These are phyloP conservation scores for Paradoxurus hermaphroditus DNA, from an alignment of 2,113 vertebrate species.

Conservation along the genomic window DNA sequence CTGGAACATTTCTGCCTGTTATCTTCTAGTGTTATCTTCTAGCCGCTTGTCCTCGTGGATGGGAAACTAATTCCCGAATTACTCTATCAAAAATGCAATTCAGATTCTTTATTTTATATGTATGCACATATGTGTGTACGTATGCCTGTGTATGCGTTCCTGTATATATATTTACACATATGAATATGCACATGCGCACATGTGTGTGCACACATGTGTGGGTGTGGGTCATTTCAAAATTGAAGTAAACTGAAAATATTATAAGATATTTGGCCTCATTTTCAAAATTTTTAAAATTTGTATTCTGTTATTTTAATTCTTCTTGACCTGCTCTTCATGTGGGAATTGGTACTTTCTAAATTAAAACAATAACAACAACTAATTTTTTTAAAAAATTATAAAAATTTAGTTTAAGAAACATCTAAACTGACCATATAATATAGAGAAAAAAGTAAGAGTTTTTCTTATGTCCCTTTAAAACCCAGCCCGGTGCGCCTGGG, in stretches of 20 bases:
- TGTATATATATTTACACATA: not conserved
- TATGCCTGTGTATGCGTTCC: not conserved
- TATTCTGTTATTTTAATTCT: not conserved
- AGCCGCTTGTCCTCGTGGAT: not conserved
- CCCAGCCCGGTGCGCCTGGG: too few relatives aligned
- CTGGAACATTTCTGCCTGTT: not conserved
- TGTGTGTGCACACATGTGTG: not conserved
- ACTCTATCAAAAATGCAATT: not conserved
- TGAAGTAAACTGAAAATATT: not conserved
- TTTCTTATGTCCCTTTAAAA: not conserved
- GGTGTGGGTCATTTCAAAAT: not conserved
- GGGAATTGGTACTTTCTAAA: not conserved
- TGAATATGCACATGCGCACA: not conserved
- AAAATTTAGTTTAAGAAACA: not conserved
- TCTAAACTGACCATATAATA: not conserved
- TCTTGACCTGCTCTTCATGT: not conserved
- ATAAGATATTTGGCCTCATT: not conserved
- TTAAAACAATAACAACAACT: not conserved
- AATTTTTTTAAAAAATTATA: not conserved
- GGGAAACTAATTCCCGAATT: not conserved
- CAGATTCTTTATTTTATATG: not conserved
- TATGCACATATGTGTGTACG: too few relatives aligned
- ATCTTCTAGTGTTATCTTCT: not conserved
- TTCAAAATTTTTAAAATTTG: conserved; percentile 17
- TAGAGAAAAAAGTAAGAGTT: not conserved